Percentiles rank a stretch among this genome's conserved stretches.
Conservation (phyloP, 2,888 invertebrate species). For the Drosophila leonis region DNA sequence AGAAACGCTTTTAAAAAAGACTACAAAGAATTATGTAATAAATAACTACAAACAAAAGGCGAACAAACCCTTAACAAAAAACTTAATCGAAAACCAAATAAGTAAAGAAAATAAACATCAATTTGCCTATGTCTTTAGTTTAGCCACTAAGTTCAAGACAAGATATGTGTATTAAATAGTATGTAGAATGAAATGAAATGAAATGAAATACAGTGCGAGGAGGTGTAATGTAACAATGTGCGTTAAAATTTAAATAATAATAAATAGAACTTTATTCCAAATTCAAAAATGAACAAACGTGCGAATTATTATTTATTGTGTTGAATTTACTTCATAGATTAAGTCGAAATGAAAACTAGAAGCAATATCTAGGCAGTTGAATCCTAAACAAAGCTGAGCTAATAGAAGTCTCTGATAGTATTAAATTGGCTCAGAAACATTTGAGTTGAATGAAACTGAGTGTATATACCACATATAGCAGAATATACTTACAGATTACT, state of each 20-base stretch:
- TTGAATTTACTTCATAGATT: neutral
- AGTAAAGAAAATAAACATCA: slow-evolving; percentile 38
- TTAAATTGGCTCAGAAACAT: too few species aligned
- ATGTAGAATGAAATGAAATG: slow-evolving; percentile 58
- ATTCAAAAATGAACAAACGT: slow-evolving; percentile 43
- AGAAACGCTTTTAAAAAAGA: slow-evolving; percentile 65
- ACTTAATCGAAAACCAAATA: slow-evolving; percentile 1
- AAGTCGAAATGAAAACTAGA: too few species aligned
- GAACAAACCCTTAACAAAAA: slow-evolving; percentile 6
- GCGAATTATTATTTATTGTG: neutral
- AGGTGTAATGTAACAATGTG: slow-evolving; percentile 72
- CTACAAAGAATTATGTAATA: slow-evolving; percentile 44
- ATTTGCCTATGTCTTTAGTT: slow-evolving; percentile 75
- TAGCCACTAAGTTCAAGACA: slow-evolving; percentile 77
- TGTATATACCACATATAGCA: too few species aligned
- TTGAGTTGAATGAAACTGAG: too few species aligned
- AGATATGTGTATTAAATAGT: slow-evolving; percentile 78
- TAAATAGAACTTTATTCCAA: slow-evolving; percentile 75
- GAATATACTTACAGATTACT: too few species aligned
- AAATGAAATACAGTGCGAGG: slow-evolving; percentile 16
- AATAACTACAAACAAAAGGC: slow-evolving; percentile 34
- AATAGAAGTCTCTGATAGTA: too few species aligned
- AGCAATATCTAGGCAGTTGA: too few species aligned
- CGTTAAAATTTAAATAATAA: slow-evolving; percentile 74
- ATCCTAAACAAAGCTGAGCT: too few species aligned